phyloP scores from a whole-genome alignment of 2,888 invertebrate genomes.

The Phyto melanocephala region DNA sequence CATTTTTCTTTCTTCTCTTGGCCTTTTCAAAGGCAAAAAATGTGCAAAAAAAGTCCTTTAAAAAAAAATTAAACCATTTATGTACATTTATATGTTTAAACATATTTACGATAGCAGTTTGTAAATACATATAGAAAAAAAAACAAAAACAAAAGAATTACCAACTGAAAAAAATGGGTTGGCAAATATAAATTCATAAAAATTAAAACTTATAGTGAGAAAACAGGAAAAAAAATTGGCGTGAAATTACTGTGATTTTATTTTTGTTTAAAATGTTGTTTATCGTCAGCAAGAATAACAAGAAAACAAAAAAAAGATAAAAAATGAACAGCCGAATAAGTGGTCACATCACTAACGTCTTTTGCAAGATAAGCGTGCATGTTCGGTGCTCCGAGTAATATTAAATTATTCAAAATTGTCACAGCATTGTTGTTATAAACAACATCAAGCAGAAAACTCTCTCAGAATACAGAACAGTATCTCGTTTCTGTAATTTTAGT shows the following conservation, averaged over 20 bases:
- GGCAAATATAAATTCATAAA: conserved; percentile 62
- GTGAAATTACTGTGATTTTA: conserved; percentile 77
- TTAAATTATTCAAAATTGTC: too few species aligned
- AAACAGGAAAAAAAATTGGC: conserved; percentile 73
- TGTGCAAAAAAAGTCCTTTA: conserved; percentile 1
- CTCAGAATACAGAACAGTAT: too few species aligned
- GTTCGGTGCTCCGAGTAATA: too few species aligned
- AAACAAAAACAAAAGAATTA: conserved; percentile 18
- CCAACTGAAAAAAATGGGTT: conserved; percentile 52
- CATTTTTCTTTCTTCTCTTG: conserved; percentile 62
- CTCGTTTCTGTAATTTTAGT: too few species aligned
- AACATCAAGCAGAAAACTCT: too few species aligned
- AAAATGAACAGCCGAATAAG: conserved; percentile 21
- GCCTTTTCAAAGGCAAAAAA: conserved; percentile 22
- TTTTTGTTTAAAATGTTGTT: conserved; percentile 45
- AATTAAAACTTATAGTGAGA: conserved; percentile 61
- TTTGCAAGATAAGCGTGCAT: neutral
- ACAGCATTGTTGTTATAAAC: too few species aligned
- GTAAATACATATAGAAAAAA: neutral
- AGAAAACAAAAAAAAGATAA: neutral
- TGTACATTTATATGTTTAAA: conserved; percentile 61
- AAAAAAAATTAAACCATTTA: conserved; percentile 41
- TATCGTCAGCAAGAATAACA: neutral
- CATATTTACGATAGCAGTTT: conserved; percentile 57
- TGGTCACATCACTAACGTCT: neutral